phyloP scores from a whole-genome alignment of 2,113 vertebrate genomes.

The Leptosomus discolor region DNA sequence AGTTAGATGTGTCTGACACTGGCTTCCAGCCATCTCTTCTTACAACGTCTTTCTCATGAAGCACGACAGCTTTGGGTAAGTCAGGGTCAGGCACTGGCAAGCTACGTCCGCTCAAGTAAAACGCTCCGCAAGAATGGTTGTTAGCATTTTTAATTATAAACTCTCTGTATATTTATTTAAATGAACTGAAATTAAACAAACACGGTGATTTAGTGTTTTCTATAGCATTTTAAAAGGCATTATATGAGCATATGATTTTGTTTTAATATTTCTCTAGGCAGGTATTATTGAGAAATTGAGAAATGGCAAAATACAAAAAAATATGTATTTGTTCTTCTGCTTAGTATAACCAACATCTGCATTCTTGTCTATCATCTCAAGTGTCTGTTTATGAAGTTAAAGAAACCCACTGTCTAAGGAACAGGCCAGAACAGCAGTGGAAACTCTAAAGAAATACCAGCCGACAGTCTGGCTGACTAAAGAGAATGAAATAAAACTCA shows the following conservation, averaged over 20 bases:
- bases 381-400: neutral
- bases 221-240: neutral
- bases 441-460: neutral
- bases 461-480: neutral
- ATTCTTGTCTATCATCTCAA: neutral
- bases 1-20: neutral
- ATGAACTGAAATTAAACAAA: neutral
- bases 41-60: neutral
- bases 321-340: neutral
- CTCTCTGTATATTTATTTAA: neutral
- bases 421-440: neutral
- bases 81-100: neutral
- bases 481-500: neutral
- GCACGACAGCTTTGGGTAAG: neutral
- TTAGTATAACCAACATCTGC: neutral
- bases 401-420: neutral
- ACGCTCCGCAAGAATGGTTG: neutral
- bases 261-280: slow-evolving; percentile 4
- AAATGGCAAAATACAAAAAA: neutral
- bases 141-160: neutral
- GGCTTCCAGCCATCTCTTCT: neutral
- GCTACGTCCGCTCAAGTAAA: rapidly evolving
- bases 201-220: neutral
- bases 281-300: neutral
- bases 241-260: neutral